Percentiles rank a stretch among this genome's conserved stretches.
Conservation (phyloP, 2,113 vertebrate species). For the Vulpes lagopus region DNA sequence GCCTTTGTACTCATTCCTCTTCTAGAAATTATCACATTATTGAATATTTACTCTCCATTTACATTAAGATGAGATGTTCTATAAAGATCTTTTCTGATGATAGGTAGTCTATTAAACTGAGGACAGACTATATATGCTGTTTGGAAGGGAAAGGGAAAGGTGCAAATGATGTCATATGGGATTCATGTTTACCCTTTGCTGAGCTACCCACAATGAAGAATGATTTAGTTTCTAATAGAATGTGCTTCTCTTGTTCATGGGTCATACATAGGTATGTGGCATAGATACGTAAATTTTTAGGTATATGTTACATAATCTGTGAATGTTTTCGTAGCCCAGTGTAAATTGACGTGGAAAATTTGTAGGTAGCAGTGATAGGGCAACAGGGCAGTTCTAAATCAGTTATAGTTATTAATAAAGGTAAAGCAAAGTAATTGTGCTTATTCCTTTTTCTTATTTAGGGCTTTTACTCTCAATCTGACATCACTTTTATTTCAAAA, state of each 20-base stretch:
- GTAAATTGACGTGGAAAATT: neutral
- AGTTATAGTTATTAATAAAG: slow-evolving; percentile 31
- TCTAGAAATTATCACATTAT: slow-evolving; percentile 35
- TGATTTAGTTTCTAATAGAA: slow-evolving; percentile 18
- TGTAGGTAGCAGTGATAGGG: neutral
- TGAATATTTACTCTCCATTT: slow-evolving; percentile 11
- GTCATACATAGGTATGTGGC: neutral
- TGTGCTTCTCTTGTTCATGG: neutral
- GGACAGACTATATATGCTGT: neutral
- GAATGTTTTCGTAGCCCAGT: neutral
- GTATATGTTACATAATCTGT: neutral
- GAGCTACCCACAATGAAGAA: neutral
- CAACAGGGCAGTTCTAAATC: neutral
- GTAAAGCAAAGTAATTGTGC: slow-evolving; percentile 13
- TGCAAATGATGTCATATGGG: neutral
- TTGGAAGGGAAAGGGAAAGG: slow-evolving; percentile 11
- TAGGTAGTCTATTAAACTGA: neutral
- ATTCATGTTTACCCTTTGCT: neutral
- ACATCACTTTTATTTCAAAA: slow-evolving; percentile 82
- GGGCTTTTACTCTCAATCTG: slow-evolving; percentile 67
- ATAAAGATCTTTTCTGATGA: neutral
- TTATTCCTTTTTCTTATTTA: neutral
- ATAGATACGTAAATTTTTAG: slow-evolving; percentile 4
- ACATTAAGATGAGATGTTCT: neutral
- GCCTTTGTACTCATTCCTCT: slow-evolving; percentile 36